These are phyloP conservation scores for Acleris laterana DNA, from an alignment of 2,888 invertebrate species.

Conservation along the genomic window DNA sequence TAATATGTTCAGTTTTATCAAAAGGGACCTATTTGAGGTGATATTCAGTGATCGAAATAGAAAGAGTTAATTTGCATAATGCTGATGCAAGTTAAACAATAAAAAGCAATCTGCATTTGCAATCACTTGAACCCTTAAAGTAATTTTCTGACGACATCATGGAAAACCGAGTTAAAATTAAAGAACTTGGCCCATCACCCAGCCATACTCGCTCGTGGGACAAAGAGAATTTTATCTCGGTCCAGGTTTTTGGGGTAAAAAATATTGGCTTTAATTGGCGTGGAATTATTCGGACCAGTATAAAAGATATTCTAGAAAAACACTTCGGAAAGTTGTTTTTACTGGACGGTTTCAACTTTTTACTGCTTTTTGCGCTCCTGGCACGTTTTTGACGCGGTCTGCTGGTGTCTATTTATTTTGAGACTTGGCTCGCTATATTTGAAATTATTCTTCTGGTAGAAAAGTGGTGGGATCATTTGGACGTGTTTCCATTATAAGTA, in stretches of 20 bases:
- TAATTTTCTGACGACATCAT: too few relatives aligned
- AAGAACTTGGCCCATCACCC: conserved; percentile 1
- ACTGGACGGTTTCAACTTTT: conserved; percentile 6
- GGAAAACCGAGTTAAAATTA: background rate
- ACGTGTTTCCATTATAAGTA: too few relatives aligned
- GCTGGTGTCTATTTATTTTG: background rate
- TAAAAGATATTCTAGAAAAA: background rate
- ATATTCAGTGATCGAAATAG: too few relatives aligned
- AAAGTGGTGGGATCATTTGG: too few relatives aligned
- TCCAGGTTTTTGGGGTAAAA: conserved; percentile 3
- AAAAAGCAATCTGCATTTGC: too few relatives aligned
- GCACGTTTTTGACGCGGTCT: background rate
- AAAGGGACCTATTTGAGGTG: too few relatives aligned
- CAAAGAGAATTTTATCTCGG: background rate
- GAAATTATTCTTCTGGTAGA: too few relatives aligned
- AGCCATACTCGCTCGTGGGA: background rate
- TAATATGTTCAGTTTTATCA: too few relatives aligned
- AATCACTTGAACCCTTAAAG: too few relatives aligned
- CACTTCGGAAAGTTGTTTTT: conserved; percentile 6
- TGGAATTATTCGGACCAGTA: background rate
- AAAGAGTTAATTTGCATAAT: too few relatives aligned
- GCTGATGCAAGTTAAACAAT: too few relatives aligned
- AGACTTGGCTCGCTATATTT: too few relatives aligned
- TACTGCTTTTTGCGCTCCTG: background rate
- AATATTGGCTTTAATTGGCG: conserved; percentile 12